Base-by-base conservation (phyloP, 1,140 invertebrate genomes). In the Choristoneura fumiferana region DNA sequence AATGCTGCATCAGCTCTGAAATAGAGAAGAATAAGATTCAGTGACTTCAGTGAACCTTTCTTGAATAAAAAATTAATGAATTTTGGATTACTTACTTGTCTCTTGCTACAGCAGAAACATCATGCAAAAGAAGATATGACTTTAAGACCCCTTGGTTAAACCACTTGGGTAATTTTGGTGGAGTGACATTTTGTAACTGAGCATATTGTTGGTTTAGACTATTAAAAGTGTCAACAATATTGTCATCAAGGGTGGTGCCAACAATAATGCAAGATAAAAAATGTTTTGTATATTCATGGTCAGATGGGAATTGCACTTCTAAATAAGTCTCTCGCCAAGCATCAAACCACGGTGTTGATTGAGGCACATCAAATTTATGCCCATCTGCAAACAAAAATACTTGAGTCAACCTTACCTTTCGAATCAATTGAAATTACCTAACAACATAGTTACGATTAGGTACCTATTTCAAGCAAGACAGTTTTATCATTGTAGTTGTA, bases 251-350 rank as follows among this genome's bases (percentile, higher is more conserved):
- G 8, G 96, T 95, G 8, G 96, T 95, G 12, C 96, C 93, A 5
- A 98, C 95, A 66, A 98, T 93, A 67, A 96, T 91, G 90, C 97
- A 98, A 13, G 95, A 96, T n/a, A 98, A 75, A 87, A 96, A 96
- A 89, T 98, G 97, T 76, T 96, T 96, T 0, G 96, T 95, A 78
- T 97, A 99, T 89, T 99, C 98, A 91, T 99, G 97, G 76, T 99
- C 97, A 10, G 96, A 96, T 36, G 96, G 95, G 78, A 95, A 96
- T 79, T 97, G 94, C 1, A 97, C 94, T 75, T 94, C 94, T 13
- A 98, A 91, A 87, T 98, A 98, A 18, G 94, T 95, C 73, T 98
- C 96, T 75, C 97, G 92, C 96, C 97, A 99, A n/a, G 94, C 92
- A 81, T 98, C 97, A 91, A 96, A 99, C 98, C 98, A 99, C n/a